Evolutionary conservation across 2,113 vertebrate species (phyloP).

Genomic region (Melanocharis versteri): DNA sequence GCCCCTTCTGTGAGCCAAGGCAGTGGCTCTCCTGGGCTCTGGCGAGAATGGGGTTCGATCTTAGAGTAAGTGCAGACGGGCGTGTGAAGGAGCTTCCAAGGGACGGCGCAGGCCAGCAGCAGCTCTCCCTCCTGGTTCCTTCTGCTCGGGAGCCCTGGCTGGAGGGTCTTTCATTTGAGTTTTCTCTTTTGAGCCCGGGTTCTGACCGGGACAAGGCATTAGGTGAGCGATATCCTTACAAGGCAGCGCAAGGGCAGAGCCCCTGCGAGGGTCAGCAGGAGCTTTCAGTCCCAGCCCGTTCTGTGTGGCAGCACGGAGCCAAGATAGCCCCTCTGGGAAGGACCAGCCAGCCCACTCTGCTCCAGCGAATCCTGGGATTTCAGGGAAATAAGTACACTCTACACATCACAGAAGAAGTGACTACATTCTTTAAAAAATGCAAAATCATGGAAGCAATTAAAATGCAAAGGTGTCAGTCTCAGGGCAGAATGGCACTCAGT

Average conservation of each 20-base stretch:
- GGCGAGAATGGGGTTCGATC: not conserved
- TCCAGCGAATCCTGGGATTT: not conserved
- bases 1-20: not conserved
- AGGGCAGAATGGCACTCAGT: not conserved
- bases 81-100: not conserved
- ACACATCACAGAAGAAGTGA: not conserved
- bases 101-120: not conserved
- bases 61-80: not conserved
- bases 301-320: not conserved
- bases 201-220: not conserved
- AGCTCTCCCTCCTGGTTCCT: not conserved
- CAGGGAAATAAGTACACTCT: not conserved
- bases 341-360: not conserved
- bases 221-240: not conserved
- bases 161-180: not conserved
- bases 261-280: not conserved
- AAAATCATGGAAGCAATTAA: not conserved
- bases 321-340: not conserved
- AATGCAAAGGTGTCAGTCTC: not conserved
- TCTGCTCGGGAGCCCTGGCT: not conserved
- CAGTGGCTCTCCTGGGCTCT: not conserved
- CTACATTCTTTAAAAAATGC: not conserved
- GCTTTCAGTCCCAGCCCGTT: not conserved
- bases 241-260: not conserved
- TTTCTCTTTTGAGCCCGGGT: not conserved